These are phyloP conservation scores for Nannoperca australis DNA, from an alignment of 2,797 vertebrate species.

Conservation along the genomic window DNA sequence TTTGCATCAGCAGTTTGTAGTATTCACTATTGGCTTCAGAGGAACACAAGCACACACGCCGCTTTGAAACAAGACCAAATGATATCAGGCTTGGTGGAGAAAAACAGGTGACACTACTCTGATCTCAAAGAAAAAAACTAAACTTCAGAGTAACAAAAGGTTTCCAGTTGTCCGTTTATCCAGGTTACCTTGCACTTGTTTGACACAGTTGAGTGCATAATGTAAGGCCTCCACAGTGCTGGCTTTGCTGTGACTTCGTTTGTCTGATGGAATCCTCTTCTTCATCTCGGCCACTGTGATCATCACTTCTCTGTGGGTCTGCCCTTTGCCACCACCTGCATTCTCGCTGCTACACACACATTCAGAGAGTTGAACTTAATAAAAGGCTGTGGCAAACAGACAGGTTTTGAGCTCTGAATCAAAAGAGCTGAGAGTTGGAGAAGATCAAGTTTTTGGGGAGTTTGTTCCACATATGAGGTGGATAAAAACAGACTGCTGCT, in stretches of 20 bases:
- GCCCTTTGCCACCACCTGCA: conserved; percentile 80
- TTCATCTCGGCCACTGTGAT: conserved; percentile 93
- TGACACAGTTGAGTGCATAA: conserved; percentile 93
- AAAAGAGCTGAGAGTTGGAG: not conserved
- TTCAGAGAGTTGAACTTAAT: conserved; percentile 2
- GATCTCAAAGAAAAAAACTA: not conserved
- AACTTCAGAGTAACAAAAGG: not conserved
- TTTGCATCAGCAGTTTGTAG: conserved; percentile 89
- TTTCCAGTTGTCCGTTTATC: not conserved
- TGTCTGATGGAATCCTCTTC: conserved; percentile 91
- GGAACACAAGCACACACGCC: conserved; percentile 34
- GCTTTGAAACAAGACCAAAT: not conserved
- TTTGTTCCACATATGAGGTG: not conserved
- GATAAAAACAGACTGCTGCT: not conserved
- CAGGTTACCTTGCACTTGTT: conserved; percentile 89
- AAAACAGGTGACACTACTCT: not conserved
- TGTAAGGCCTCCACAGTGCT: conserved; percentile 91
- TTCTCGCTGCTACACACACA: conserved; percentile 84
- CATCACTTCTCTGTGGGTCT: conserved; percentile 89
- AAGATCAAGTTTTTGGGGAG: not conserved
- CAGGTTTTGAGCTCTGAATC: not conserved
- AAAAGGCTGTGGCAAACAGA: not conserved
- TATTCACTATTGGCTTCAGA: conserved; percentile 89
- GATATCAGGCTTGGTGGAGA: not conserved
- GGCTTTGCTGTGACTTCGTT: conserved; percentile 88